A percentile compares a stretch with the other conserved stretches of the same genome.
Conservation (phyloP, 2,888 invertebrate genomes). For the Theretra japonica region DNA sequence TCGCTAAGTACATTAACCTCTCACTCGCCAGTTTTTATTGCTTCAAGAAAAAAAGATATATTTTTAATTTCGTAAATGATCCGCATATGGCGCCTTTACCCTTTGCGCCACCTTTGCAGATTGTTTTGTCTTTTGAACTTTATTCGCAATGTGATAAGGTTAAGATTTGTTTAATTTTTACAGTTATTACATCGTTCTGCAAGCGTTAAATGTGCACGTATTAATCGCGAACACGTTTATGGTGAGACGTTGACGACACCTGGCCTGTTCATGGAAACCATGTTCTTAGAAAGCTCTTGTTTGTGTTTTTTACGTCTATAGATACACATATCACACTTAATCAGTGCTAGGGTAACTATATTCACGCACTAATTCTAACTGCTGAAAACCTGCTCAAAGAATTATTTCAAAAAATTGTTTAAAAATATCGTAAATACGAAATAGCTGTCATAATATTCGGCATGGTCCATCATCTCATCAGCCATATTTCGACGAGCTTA, state of each 20-base stretch:
- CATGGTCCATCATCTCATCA: too few species aligned
- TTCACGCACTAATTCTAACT: too few species aligned
- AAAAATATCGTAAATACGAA: too few species aligned
- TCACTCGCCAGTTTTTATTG: constrained; percentile 26
- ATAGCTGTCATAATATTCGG: too few species aligned
- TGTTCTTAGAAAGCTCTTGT: constrained; percentile 21
- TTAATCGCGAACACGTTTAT: constrained; percentile 71
- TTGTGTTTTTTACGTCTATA: too few species aligned
- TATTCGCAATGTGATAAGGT: constrained; percentile 28
- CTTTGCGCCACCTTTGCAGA: constrained; percentile 58
- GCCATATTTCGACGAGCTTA: too few species aligned
- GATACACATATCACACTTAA: not conserved
- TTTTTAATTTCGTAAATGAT: constrained; percentile 30
- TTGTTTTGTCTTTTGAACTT: not conserved
- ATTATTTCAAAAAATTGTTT: too few species aligned
- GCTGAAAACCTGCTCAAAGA: too few species aligned
- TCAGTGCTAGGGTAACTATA: not conserved
- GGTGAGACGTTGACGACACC: constrained; percentile 66
- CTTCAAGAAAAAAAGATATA: constrained; percentile 26
- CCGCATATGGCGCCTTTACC: constrained; percentile 74
- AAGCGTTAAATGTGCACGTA: constrained; percentile 69
- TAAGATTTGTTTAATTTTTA: constrained; percentile 31
- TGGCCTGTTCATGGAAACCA: constrained; percentile 52
- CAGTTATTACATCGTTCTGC: constrained; percentile 42
- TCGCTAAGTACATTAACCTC: constrained; percentile 30